These are phyloP conservation scores for Malurus splendens DNA, from an alignment of 2,797 vertebrate species.

Conservation along the genomic window DNA sequence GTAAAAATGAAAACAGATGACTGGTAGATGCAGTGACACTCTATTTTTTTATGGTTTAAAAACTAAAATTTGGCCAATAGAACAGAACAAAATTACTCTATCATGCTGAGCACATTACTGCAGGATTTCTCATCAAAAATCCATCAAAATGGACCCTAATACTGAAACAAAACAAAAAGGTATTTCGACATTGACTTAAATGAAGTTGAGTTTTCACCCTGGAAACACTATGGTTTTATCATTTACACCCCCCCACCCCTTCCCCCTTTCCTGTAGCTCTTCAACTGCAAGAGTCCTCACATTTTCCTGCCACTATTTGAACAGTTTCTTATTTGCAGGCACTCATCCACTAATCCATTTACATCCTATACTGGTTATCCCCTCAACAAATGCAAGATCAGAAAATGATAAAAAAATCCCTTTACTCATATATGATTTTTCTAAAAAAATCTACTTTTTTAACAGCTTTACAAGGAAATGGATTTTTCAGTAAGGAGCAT, in stretches of 20 bases:
- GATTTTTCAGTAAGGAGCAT: not conserved
- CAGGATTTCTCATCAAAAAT: not conserved
- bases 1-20: not conserved
- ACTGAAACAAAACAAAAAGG: not conserved
- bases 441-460: not conserved
- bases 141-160: not conserved
- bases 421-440: not conserved
- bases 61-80: not conserved
- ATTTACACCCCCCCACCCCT: not conserved
- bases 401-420: not conserved
- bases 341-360: not conserved
- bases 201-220: not conserved
- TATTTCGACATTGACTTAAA: not conserved
- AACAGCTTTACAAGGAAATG: not conserved
- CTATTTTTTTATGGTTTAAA: not conserved
- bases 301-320: not conserved
- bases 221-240: not conserved
- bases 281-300: not conserved
- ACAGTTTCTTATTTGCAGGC: not conserved
- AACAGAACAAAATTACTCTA: not conserved
- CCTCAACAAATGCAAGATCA: not conserved
- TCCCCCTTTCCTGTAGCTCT: not conserved
- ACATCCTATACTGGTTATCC: not conserved
- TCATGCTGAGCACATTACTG: not conserved
- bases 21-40: not conserved